A percentile compares a stretch with the other conserved stretches of the same genome.
Evolutionary conservation across 2,888 invertebrate species (phyloP).

Genomic region (Alcis repandata): DNA sequence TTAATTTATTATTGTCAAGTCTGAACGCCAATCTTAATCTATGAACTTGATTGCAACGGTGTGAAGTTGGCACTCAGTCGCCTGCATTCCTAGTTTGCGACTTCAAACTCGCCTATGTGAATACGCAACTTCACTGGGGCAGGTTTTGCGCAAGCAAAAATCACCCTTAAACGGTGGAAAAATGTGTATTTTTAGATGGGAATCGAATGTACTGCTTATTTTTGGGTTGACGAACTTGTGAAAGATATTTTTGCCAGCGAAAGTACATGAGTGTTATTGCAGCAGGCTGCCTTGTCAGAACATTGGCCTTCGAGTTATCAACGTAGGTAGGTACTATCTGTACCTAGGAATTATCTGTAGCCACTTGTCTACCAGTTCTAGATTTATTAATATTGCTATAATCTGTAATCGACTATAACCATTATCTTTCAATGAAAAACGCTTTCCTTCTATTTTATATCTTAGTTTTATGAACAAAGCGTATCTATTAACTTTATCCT

Average conservation of each 20-base stretch:
- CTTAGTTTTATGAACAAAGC: too few species aligned
- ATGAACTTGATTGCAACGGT: constrained; percentile 81
- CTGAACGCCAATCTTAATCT: constrained; percentile 82
- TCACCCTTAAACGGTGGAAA: constrained; percentile 45
- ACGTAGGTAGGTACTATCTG: constrained; percentile 3
- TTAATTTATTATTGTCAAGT: constrained; percentile 58
- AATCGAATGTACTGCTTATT: constrained; percentile 58
- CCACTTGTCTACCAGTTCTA: constrained; percentile 16
- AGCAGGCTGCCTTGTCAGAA: constrained; percentile 56
- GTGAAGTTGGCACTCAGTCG: constrained; percentile 70
- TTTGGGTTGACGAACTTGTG: constrained; percentile 76
- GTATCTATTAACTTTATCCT: too few species aligned
- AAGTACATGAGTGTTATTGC: constrained; percentile 64
- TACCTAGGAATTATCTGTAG: constrained; percentile 4
- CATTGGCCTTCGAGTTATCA: constrained; percentile 66
- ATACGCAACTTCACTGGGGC: constrained; percentile 57
- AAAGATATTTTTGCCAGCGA: constrained; percentile 66
- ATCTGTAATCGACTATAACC: too few species aligned
- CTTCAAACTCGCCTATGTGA: constrained; percentile 70
- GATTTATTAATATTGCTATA: constrained; percentile 11
- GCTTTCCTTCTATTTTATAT: constrained; percentile 1
- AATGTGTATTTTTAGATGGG: constrained; percentile 52
- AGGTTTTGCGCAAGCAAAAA: constrained; percentile 55
- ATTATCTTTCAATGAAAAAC: constrained; percentile 1
- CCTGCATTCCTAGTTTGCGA: constrained; percentile 77